Percentiles rank a stretch among this genome's conserved stretches.
Conservation (phyloP, 2,113 vertebrate genomes). For the Protobothrops flavoviridis region DNA sequence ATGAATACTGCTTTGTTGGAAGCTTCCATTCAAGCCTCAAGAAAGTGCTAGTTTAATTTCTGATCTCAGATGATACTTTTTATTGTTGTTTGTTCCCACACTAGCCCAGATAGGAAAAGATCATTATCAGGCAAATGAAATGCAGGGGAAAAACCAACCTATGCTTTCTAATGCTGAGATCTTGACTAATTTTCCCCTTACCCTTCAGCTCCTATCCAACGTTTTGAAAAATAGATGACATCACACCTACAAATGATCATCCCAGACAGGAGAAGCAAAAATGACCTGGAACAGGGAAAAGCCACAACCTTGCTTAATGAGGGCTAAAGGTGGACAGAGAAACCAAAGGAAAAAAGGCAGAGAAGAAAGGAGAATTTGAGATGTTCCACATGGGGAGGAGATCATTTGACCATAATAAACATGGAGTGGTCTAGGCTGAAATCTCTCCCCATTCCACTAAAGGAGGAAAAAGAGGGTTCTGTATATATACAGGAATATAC, state of each 20-base stretch:
- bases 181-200: background rate
- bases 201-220: background rate
- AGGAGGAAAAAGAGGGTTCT: background rate
- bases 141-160: background rate
- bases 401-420: background rate
- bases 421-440: background rate
- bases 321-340: too few species aligned
- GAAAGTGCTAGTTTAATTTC: constrained; percentile 7
- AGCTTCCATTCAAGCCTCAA: background rate
- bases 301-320: background rate
- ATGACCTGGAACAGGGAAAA: background rate
- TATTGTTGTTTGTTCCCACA: background rate
- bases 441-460: background rate
- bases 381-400: background rate
- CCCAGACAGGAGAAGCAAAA: background rate
- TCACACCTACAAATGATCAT: background rate
- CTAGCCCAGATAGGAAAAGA: background rate
- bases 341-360: background rate
- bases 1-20: background rate
- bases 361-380: background rate
- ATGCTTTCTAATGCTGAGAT: background rate
- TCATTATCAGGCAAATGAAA: background rate
- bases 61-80: background rate
- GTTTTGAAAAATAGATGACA: background rate
- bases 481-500: background rate